Evolutionary conservation across 2,888 invertebrate species (phyloP).

Genomic region (Mythimna loreyi): DNA sequence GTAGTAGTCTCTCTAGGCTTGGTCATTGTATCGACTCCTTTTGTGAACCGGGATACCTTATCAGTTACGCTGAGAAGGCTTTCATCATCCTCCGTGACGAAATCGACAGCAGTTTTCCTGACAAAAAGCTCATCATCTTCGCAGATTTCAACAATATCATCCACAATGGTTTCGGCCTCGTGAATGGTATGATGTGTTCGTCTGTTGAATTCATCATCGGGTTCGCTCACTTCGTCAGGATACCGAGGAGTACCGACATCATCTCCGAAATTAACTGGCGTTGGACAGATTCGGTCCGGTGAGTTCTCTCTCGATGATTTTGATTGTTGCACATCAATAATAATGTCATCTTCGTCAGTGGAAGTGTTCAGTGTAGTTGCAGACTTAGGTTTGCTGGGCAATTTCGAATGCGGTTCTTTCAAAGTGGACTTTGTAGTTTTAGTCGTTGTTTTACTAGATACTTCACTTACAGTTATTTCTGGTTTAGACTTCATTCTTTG

Average conservation of each 20-base stretch:
- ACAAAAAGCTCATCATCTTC: slow-evolving; percentile 88
- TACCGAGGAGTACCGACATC: slow-evolving; percentile 92
- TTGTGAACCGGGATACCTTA: slow-evolving; percentile 89
- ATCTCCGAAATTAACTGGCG: slow-evolving; percentile 91
- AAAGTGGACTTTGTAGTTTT: slow-evolving; percentile 75
- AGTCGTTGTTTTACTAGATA: slow-evolving; percentile 74
- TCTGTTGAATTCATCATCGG: slow-evolving; percentile 92
- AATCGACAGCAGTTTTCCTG: slow-evolving; percentile 77
- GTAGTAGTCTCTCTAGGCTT: slow-evolving; percentile 76
- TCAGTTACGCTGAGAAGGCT: slow-evolving; percentile 90
- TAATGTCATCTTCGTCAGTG: slow-evolving; percentile 91
- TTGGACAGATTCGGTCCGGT: slow-evolving; percentile 93
- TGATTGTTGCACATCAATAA: slow-evolving; percentile 93
- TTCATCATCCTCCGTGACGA: slow-evolving; percentile 85
- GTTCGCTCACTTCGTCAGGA: slow-evolving; percentile 94
- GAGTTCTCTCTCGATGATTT: slow-evolving; percentile 94
- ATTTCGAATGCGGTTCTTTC: slow-evolving; percentile 78
- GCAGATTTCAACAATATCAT: slow-evolving; percentile 90
- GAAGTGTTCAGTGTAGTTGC: slow-evolving; percentile 89
- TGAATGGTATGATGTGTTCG: slow-evolving; percentile 84
- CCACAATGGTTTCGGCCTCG: slow-evolving; percentile 92
- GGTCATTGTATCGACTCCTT: slow-evolving; percentile 78
- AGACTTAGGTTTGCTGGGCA: slow-evolving; percentile 85
- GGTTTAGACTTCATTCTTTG: slow-evolving; percentile 87
- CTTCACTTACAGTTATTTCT: slow-evolving; percentile 86